Base-by-base conservation (phyloP, 2,888 invertebrate species). In the Ryuthela nishihirai region DNA sequence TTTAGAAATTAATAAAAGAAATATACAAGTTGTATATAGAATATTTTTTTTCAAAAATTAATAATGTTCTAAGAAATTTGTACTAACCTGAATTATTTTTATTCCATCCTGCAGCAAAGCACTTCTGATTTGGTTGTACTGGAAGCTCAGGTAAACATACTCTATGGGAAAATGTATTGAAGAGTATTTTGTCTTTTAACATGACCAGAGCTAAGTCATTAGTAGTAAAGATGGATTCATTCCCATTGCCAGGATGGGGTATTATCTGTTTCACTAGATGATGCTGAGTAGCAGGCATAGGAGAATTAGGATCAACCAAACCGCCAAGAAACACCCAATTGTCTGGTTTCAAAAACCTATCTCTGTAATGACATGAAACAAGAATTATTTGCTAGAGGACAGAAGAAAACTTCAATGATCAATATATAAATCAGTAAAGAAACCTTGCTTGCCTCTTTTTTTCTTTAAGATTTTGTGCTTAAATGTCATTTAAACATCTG, bases 281-380 rank as follows among this genome's bases (percentile, higher is more conserved):
- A 20, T 18, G 50, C 20, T 58, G 56, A n/a, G 21, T 18, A 3
- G 24, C 50, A 20, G 21, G 25, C 5, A 15, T 29, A 9, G 21
- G 12, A 9, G 39, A 20, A 17, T 25, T 29, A n/a, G 18, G 5
- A 18, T 45, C 20, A 17, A 52, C 24, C 29, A 52, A 34, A 6
- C 56, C 56, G 18, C 42, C 46, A 4, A 42, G n/a, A 17, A 38
- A 58, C 18, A 38, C 20, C 56, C 56, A 58, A 4, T 58, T 46
- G 4, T 42, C 38, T 4, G 50, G 46, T 41, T 58, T 21, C 7
- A 52, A 6, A 25, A 36, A n/a, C 12, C n/a, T 18, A 20, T 46
- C 45, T 12, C 56, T 58, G 42, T 2, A 26, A 25, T 3, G n/a
- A n/a, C n/a, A n/a, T 20, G 6, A 32, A 38, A 41, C 43, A 9